phyloP scores from a whole-genome alignment of 2,113 vertebrate genomes.

The Pseudopipra pipra region DNA sequence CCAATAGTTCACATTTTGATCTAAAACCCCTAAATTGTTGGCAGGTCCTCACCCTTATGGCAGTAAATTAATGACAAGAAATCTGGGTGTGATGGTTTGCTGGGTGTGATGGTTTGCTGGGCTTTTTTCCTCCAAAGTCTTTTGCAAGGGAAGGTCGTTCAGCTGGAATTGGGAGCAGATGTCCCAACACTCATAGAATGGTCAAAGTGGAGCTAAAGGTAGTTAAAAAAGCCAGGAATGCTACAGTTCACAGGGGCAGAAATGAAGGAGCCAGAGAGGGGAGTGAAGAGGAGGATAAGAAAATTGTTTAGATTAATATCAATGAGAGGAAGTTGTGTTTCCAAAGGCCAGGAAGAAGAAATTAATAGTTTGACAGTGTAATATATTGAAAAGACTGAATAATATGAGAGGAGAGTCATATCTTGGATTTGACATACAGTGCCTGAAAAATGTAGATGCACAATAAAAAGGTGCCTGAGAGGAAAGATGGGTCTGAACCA shows the following conservation, averaged over 20 bases:
- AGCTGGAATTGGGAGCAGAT: not conserved
- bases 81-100: not conserved
- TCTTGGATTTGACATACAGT: not conserved
- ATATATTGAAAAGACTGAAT: not conserved
- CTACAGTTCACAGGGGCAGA: not conserved
- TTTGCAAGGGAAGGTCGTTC: not conserved
- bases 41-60: not conserved
- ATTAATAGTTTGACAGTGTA: not conserved
- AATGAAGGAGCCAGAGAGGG: not conserved
- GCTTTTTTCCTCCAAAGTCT: not conserved
- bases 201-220: not conserved
- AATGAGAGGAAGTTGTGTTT: not conserved
- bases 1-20: not conserved
- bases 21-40: not conserved
- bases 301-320: not conserved
- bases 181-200: not conserved
- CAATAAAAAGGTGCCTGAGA: not conserved
- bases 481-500: not conserved
- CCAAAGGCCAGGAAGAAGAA: not conserved
- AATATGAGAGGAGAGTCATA: not conserved
- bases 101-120: not conserved
- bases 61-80: not conserved
- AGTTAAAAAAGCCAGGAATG: not conserved
- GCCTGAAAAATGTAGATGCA: not conserved
- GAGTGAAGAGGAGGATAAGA: not conserved